Base-by-base conservation (phyloP, 1,140 invertebrate species). In the Drosophila chauvacae region DNA sequence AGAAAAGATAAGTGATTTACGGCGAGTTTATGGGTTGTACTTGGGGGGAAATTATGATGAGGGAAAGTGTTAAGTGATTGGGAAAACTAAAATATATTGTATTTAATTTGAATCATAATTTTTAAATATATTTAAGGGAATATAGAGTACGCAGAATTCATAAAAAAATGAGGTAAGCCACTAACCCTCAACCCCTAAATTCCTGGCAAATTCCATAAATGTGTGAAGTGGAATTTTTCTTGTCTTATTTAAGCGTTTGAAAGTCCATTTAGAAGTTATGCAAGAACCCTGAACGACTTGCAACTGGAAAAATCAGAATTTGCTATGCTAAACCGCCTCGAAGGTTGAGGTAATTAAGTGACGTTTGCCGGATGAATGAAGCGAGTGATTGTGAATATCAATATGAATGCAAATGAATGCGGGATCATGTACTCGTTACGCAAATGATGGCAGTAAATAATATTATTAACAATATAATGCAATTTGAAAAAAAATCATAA, bases 281-380 rank as follows among this genome's bases (percentile, higher is more conserved):
- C 35, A 58, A 57, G 30, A 44, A 41, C 13, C 30, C 63, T 16
- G 33, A 55, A 23, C 51, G 18, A 37, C 9, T 55, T 55, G 33
- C 51, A 28, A 72, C 66, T 51, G 70, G 60, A 59, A 59, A 65
- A 66, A 65, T 59, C 61, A 23, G 61, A 50, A 75, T 76, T 76
- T 13, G 45, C 33, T 35, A 65, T 65, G 73, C 73, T 41, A 75
- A 76, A 41, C 48, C 26, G n/a, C 7, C 35, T 58, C 39, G 39
- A 73, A 76, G 72, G 70, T 65, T 76, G 35, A 18, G 45, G 53
- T 33, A 74, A 74, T 58, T 75, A 47, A 75, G 45, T 64, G 35
- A 57, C 68, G 42, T 37, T 26, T 37, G 18, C 33, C 18, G 7
- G 30, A 58, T 44, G 62, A 35, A 58, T 64, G 45, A 42, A 47